These are phyloP conservation scores for Drosophila mojavensis DNA, from an alignment of 1,140 invertebrate species.

Conservation along the genomic window DNA sequence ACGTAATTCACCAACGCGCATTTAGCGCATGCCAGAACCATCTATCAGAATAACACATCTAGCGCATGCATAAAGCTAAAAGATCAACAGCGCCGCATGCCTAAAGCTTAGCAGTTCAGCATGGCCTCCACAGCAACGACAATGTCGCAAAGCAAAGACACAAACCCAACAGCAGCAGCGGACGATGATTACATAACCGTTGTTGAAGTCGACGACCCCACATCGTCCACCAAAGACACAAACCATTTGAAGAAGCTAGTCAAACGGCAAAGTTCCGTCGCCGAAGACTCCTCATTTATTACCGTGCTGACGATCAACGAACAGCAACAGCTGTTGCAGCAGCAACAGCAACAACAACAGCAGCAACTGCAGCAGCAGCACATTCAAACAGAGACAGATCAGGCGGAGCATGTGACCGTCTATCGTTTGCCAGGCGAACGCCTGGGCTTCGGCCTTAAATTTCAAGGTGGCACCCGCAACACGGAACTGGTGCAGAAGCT, in stretches of 20 bases:
- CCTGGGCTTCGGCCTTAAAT: constrained; percentile 95
- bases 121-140: constrained; percentile 48
- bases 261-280: constrained; percentile 79
- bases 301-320: constrained; percentile 79
- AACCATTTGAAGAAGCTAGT: constrained; percentile 83
- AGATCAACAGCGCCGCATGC: constrained; percentile 29
- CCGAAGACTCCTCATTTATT: constrained; percentile 78
- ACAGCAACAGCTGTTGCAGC: constrained; percentile 63
- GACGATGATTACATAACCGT: constrained; percentile 88
- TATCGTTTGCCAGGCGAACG: constrained; percentile 94
- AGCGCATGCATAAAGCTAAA: constrained; percentile 20
- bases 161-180: constrained; percentile 41
- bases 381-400: constrained; percentile 42
- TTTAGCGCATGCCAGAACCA: constrained; percentile 9
- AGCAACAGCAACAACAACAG: constrained; percentile 47
- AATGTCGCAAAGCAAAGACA: constrained; percentile 23
- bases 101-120: constrained; percentile 22
- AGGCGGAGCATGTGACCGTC: constrained; percentile 90
- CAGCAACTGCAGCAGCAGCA: constrained; percentile 19
- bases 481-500: constrained; percentile 89
- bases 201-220: constrained; percentile 87
- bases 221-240: constrained; percentile 73
- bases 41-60: not conserved
- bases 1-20: not conserved
- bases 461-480: constrained; percentile 93